These are phyloP conservation scores for Cydia amplana DNA, from an alignment of 1,140 invertebrate genomes.

Conservation along the genomic window DNA sequence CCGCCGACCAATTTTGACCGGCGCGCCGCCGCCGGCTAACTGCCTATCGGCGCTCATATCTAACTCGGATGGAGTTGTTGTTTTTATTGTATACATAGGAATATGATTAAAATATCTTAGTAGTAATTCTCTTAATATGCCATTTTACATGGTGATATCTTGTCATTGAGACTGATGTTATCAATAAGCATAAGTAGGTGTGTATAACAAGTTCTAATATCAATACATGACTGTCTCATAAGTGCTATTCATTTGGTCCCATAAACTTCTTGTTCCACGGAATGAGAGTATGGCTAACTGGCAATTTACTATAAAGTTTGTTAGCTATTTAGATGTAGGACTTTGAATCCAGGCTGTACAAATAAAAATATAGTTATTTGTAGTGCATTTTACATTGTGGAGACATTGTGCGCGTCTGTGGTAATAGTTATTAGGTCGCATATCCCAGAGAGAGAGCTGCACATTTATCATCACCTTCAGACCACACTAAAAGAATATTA, in stretches of 20 bases:
- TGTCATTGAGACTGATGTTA: conserved; percentile 64
- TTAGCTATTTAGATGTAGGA: conserved; percentile 76
- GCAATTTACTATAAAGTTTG: conserved; percentile 67
- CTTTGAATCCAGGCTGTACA: conserved; percentile 75
- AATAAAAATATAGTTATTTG: conserved; percentile 75
- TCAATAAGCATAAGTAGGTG: conserved; percentile 52
- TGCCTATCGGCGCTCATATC: too few relatives aligned
- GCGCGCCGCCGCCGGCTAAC: too few relatives aligned
- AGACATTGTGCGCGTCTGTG: conserved; percentile 66
- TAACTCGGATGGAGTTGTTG: conserved; percentile 38
- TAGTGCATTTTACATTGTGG: conserved; percentile 75
- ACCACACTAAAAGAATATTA: conserved; percentile 32
- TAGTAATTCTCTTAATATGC: conserved; percentile 49
- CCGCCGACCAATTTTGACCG: too few relatives aligned
- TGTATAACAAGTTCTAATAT: conserved; percentile 25
- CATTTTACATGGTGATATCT: conserved; percentile 49
- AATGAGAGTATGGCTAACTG: conserved; percentile 46
- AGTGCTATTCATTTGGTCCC: conserved; percentile 38
- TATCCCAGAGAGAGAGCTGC: conserved; percentile 58
- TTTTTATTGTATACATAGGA: conserved; percentile 47
- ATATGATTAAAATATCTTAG: conserved; percentile 52
- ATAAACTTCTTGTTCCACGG: conserved; percentile 36
- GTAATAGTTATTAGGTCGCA: conserved; percentile 69
- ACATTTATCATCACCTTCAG: conserved; percentile 47
- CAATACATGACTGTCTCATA: conserved; percentile 28